phyloP scores from a whole-genome alignment of 2,888 invertebrate genomes.

The Drosophila affinis region DNA sequence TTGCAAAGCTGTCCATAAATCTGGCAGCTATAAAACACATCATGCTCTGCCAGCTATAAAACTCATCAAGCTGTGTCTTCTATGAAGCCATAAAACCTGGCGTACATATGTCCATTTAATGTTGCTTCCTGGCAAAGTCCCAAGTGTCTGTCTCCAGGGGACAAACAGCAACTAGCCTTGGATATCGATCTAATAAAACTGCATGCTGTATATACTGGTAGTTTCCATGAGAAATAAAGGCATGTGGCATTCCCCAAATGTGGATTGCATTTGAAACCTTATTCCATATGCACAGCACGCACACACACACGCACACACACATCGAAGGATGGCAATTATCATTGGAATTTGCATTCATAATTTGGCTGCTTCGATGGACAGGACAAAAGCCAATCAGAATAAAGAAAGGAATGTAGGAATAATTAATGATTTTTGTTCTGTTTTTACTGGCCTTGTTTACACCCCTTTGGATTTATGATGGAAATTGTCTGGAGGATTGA shows the following conservation, averaged over 20 bases:
- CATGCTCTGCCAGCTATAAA: too few species aligned
- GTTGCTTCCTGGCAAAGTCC: too few species aligned
- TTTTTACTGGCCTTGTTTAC: constrained; percentile 31
- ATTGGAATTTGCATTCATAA: neutral
- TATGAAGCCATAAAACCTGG: neutral
- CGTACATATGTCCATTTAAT: neutral
- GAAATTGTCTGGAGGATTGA: constrained; percentile 41
- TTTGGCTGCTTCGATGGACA: neutral
- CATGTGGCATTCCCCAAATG: too few species aligned
- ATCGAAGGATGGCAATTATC: neutral
- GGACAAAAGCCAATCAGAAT: constrained; percentile 4
- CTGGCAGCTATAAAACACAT: too few species aligned
- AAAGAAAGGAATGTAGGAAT: constrained; percentile 15
- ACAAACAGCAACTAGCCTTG: neutral
- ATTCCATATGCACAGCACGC: neutral
- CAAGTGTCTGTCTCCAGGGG: neutral
- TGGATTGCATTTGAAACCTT: neutral
- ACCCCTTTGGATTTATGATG: constrained; percentile 42
- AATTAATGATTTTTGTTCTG: constrained; percentile 38
- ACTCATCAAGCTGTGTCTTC: too few species aligned
- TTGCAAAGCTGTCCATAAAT: too few species aligned
- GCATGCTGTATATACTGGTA: neutral
- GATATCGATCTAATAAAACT: neutral
- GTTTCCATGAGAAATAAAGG: neutral
- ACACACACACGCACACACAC: too few species aligned